Conservation (phyloP, 2,797 vertebrate genomes). For the Thaleichthys pacificus region DNA sequence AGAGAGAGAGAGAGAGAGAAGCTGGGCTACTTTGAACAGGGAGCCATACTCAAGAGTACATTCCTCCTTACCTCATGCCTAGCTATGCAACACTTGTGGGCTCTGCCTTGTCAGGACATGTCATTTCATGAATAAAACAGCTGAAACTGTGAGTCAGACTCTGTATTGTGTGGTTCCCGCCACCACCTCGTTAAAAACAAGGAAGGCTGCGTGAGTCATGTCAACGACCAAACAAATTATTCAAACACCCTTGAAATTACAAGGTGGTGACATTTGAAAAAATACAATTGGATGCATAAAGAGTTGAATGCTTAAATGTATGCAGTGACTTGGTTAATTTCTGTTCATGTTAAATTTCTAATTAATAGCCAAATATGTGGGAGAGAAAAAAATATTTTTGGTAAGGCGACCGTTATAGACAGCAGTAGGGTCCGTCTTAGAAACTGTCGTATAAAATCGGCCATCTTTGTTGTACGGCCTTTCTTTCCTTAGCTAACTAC, state of each 20-base stretch:
- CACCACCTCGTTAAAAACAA: background rate
- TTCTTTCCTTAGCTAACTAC: background rate
- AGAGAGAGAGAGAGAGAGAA: background rate
- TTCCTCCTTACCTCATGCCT: constrained; percentile 27
- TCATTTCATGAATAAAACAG: constrained; percentile 36
- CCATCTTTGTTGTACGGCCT: background rate
- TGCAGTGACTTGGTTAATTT: no score
- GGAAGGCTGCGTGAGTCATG: no score
- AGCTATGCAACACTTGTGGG: constrained; percentile 35
- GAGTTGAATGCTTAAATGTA: no score
- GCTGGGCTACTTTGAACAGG: background rate
- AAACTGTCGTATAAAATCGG: constrained; percentile 14
- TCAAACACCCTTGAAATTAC: no score
- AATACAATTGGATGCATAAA: no score
- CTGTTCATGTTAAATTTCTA: background rate
- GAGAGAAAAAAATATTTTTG: constrained; percentile 6
- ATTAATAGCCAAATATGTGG: no score
- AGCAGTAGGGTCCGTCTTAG: constrained; percentile 28
- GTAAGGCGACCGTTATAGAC: background rate
- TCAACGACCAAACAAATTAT: no score
- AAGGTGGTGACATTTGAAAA: no score
- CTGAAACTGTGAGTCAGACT: constrained; percentile 14
- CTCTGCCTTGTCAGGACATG: constrained; percentile 50
- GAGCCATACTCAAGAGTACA: background rate
- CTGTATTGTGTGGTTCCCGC: background rate